Conservation (phyloP, 2,113 vertebrate genomes). For the Dasypus novemcinctus region DNA sequence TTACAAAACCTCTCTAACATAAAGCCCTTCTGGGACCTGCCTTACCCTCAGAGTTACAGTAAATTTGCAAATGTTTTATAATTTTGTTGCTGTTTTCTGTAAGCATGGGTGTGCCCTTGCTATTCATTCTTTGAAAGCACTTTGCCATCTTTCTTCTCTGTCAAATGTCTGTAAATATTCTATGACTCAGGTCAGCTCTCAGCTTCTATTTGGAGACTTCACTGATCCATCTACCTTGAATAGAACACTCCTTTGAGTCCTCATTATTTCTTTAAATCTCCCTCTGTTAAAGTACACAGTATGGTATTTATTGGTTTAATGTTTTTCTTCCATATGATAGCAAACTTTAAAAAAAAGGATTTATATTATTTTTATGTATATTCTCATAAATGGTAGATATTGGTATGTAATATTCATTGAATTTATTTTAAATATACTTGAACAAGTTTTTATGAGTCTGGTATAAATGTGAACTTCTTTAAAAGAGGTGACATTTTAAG, state of each 20-base stretch:
- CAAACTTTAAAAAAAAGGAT: neutral
- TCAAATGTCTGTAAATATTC: neutral
- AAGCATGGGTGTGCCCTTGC: neutral
- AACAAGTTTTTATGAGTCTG: neutral
- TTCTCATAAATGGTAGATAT: rapidly evolving
- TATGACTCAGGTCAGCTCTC: neutral
- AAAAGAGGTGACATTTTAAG: neutral
- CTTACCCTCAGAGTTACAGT: no score
- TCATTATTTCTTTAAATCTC: neutral
- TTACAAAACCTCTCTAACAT: neutral
- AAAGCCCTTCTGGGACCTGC: neutral
- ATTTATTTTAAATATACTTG: neutral
- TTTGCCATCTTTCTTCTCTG: neutral
- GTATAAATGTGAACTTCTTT: neutral
- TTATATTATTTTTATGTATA: neutral
- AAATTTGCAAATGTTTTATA: neutral
- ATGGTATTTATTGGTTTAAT: no score
- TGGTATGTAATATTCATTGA: neutral
- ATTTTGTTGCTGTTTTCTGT: neutral
- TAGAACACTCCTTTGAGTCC: neutral
- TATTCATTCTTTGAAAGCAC: neutral
- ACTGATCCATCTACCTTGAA: neutral
- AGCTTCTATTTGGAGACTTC: neutral
- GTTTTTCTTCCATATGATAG: neutral
- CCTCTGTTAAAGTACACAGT: neutral